Evolutionary conservation across 2,113 vertebrate species (phyloP).

Genomic region (Petaurus breviceps): DNA sequence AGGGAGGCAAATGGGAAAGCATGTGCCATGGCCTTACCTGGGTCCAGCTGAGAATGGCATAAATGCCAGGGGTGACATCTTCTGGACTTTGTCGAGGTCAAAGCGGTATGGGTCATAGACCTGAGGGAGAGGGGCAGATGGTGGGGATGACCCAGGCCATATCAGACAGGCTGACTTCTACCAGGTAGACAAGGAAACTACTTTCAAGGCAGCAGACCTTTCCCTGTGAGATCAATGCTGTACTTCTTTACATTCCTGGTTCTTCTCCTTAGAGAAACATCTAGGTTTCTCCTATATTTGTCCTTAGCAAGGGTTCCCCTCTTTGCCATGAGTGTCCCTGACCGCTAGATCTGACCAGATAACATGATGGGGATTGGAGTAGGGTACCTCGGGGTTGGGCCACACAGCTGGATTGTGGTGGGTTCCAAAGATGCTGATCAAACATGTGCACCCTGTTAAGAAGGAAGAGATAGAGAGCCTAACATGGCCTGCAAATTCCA

Average conservation of each 20-base stretch:
- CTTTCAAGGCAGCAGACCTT: neutral
- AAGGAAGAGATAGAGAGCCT: rapidly evolving
- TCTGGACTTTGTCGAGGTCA: constrained; percentile 74
- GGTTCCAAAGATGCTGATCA: constrained; percentile 91
- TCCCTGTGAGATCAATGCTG: neutral
- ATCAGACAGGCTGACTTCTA: neutral
- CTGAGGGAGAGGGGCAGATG: constrained; percentile 70
- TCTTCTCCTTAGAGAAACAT: neutral
- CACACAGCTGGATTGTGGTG: constrained; percentile 92
- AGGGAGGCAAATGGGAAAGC: neutral
- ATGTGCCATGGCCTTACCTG: constrained; percentile 81
- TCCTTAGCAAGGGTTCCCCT: neutral
- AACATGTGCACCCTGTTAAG: constrained; percentile 83
- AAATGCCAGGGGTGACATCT: constrained; percentile 82
- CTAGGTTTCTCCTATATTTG: neutral
- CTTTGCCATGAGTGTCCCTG: neutral
- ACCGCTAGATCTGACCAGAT: neutral
- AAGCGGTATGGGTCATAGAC: constrained; percentile 89
- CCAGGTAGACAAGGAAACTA: neutral
- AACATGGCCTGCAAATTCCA: rapidly evolving
- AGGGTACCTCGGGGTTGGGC: constrained; percentile 87
- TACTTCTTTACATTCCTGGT: neutral
- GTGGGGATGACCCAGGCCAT: neutral
- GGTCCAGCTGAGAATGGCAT: constrained; percentile 92
- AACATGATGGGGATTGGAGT: no score